These are phyloP conservation scores for Cydia splendana DNA, from an alignment of 1,140 invertebrate genomes.

Conservation along the genomic window DNA sequence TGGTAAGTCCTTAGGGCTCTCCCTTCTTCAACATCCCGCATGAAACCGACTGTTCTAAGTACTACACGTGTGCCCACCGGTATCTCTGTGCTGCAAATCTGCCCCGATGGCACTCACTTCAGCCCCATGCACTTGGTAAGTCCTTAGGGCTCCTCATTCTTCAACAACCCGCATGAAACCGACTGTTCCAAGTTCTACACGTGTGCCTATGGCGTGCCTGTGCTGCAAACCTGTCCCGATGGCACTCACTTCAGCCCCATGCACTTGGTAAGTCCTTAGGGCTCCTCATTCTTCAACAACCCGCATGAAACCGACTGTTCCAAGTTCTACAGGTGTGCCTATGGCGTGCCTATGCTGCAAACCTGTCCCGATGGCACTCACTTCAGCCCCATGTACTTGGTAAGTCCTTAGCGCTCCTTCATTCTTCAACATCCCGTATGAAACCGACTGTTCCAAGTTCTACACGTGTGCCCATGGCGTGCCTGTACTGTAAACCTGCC, in stretches of 20 bases:
- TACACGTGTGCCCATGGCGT: constrained; percentile 70
- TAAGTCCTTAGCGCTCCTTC: background rate
- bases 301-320: constrained; percentile 58
- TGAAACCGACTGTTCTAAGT: constrained; percentile 56
- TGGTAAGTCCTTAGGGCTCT: background rate
- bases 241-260: constrained; percentile 11
- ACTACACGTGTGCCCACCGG: constrained; percentile 73
- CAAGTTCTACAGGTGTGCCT: constrained; percentile 74
- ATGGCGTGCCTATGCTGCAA: background rate
- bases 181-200: constrained; percentile 70
- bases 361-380: constrained; percentile 5
- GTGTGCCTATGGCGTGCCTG: constrained; percentile 53
- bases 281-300: constrained; percentile 35
- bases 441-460: constrained; percentile 56
- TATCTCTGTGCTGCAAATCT: background rate
- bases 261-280: background rate
- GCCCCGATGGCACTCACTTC: constrained; percentile 10
- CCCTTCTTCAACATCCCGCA: constrained; percentile 45
- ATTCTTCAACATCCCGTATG: constrained; percentile 48
- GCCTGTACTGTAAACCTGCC: background rate
- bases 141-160: background rate
- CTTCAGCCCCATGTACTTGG: background rate
- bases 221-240: background rate
- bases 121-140: background rate
- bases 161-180: constrained; percentile 52